These are phyloP conservation scores for Cacoxenus indagator DNA, from an alignment of 2,888 invertebrate species.

Conservation along the genomic window DNA sequence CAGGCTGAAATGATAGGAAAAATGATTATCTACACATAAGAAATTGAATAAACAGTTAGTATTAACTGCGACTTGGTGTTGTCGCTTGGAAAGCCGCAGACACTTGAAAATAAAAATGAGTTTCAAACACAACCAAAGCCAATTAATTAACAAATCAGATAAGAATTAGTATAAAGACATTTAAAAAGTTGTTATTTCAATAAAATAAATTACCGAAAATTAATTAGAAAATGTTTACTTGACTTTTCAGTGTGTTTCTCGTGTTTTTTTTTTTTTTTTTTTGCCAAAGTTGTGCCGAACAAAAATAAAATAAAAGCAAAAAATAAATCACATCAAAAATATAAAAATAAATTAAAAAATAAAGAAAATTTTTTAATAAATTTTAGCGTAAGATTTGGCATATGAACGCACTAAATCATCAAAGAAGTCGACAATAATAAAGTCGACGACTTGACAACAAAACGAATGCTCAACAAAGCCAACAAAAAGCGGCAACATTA, in stretches of 20 bases:
- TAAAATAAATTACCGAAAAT: conserved; percentile 44
- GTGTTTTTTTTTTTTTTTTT: not conserved
- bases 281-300: conserved; percentile 19
- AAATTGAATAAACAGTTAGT: not conserved
- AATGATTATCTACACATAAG: not conserved
- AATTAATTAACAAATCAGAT: conserved; percentile 61
- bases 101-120: not conserved
- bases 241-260: conserved; percentile 11
- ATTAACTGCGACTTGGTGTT: not conserved
- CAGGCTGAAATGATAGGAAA: not conserved
- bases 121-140: conserved; percentile 38
- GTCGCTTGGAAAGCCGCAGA: not conserved
- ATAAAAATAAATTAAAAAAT: too few species aligned
- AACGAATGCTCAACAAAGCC: conserved; percentile 49
- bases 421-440: conserved; percentile 47
- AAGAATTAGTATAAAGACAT: conserved; percentile 55
- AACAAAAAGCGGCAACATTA: conserved; percentile 48
- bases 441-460: conserved; percentile 57
- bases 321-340: too few species aligned
- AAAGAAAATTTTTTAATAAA: too few species aligned
- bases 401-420: conserved; percentile 57
- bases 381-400: conserved; percentile 56
- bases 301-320: too few species aligned
- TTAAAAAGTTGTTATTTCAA: conserved; percentile 56
- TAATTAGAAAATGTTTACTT: conserved; percentile 23